These are phyloP conservation scores for Meteorus cinctellus DNA, from an alignment of 2,888 invertebrate species.

Conservation along the genomic window DNA sequence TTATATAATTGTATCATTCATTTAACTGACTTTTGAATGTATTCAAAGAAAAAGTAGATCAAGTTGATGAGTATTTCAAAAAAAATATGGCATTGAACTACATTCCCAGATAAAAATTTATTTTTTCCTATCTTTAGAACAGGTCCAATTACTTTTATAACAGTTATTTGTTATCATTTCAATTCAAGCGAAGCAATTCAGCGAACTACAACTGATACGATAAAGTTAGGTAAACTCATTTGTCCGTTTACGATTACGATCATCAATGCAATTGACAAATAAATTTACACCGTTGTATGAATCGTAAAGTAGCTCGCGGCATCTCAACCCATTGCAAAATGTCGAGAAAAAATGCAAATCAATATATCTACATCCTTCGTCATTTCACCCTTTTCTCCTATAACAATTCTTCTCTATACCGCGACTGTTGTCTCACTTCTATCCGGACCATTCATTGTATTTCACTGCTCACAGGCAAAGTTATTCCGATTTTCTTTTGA, in stretches of 20 bases:
- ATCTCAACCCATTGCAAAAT: neutral
- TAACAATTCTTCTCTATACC: neutral
- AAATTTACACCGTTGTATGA: neutral
- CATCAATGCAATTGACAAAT: constrained; percentile 14
- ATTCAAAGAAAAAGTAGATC: no score
- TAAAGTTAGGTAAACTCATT: neutral
- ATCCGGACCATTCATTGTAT: neutral
- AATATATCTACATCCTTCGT: neutral
- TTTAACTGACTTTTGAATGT: no score
- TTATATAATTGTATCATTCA: no score
- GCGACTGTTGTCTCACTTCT: constrained; percentile 9
- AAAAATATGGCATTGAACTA: no score
- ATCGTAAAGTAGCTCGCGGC: neutral
- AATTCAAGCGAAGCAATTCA: neutral
- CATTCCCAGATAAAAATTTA: neutral
- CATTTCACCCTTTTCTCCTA: neutral
- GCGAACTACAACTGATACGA: neutral
- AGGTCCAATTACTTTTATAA: no score
- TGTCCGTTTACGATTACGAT: neutral
- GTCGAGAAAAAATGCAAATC: constrained; percentile 15
- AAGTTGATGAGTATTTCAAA: no score
- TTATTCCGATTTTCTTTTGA: constrained; percentile 46
- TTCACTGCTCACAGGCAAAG: constrained; percentile 28
- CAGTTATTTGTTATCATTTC: neutral
- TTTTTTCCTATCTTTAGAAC: neutral